Evolutionary conservation across 2,888 invertebrate species (phyloP), one percentile per base, ranked within the genome.

Genomic region (Desoria tigrina): DNA sequence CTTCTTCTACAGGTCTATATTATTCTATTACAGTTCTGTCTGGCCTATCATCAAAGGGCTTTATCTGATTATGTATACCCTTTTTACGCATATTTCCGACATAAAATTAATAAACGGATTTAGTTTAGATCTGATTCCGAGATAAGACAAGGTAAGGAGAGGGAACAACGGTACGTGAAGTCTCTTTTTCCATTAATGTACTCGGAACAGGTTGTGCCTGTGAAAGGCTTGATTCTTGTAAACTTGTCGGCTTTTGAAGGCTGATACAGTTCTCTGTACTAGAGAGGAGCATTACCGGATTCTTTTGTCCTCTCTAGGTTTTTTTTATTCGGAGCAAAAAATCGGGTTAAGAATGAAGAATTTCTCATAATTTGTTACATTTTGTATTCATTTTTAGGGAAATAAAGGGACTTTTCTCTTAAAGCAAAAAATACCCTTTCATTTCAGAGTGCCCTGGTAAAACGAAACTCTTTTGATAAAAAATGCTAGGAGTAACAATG

Each of bases 21-120:
- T n/a, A n/a, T n/a, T n/a, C n/a, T n/a, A n/a, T n/a, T n/a, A n/a
- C n/a, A n/a, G n/a, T n/a, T n/a, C n/a, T n/a, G n/a, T n/a, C n/a
- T n/a, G n/a, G n/a, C n/a, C 11, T 11, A 32, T 32, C 32, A 32
- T 32, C 32, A 4, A 4, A 4, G 4, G 32, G 32, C n/a, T 32
- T 32, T 32, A 32, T 32, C 32, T 32, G 32, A 32, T 32, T 32
- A 32, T 32, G 32, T 32, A 32, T 32, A 11, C 32, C 32, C 6
- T 32, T 32, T 32, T 11, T 32, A 32, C 32, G 21, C n/a, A 45
- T 45, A 45, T 45, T 45, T 45, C 55, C 62, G 63, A 59, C 58
- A 66, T 66, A 63, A 66, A 66, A 66, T 66, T 66, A 66, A 66
- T 66, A 66, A 66, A 66, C 59, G 63, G 59, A 63, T 56, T 61